phyloP scores from a whole-genome alignment of 2,888 invertebrate species.

The Machimus atricapillus region DNA sequence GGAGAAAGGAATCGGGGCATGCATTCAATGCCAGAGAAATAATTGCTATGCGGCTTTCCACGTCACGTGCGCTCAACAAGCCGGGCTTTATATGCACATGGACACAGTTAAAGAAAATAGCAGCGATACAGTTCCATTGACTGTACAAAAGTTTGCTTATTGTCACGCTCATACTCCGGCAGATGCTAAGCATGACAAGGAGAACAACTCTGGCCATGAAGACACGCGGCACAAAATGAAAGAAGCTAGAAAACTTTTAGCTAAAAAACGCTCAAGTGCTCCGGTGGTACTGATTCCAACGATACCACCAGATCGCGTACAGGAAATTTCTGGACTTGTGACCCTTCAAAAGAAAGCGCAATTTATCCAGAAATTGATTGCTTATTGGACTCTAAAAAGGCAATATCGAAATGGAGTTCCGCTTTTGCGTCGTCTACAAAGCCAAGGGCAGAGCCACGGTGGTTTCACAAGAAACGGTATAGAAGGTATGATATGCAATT shows the following conservation, averaged over 20 bases:
- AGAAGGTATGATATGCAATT: slow-evolving; percentile 61
- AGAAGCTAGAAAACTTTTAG: slow-evolving; percentile 84
- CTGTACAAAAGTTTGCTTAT: slow-evolving; percentile 94
- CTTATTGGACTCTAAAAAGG: slow-evolving; percentile 97
- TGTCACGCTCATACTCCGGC: slow-evolving; percentile 87
- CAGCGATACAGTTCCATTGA: slow-evolving; percentile 75
- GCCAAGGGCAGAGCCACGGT: slow-evolving; percentile 64
- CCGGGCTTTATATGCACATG: slow-evolving; percentile 94
- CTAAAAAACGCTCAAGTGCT: slow-evolving; percentile 87
- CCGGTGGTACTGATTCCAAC: slow-evolving; percentile 94
- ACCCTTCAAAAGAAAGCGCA: slow-evolving; percentile 78
- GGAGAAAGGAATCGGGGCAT: slow-evolving; percentile 90
- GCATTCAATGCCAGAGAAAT: slow-evolving; percentile 96
- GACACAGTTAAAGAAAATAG: slow-evolving; percentile 77
- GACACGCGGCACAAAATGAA: slow-evolving; percentile 84
- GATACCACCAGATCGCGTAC: slow-evolving; percentile 85
- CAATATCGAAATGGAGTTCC: slow-evolving; percentile 96
- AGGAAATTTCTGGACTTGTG: slow-evolving; percentile 84
- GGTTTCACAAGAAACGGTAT: slow-evolving; percentile 67
- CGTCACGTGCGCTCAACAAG: slow-evolving; percentile 98
- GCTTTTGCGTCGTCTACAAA: slow-evolving; percentile 82
- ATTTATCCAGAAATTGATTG: slow-evolving; percentile 87
- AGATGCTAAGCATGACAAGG: slow-evolving; percentile 64
- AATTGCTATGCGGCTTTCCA: slow-evolving; percentile 98
- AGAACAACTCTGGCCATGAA: slow-evolving; percentile 66